A percentile compares a stretch with the other conserved stretches of the same genome.
phyloP scores from a whole-genome alignment of 2,888 invertebrate genomes.

The Ctena decussata region DNA sequence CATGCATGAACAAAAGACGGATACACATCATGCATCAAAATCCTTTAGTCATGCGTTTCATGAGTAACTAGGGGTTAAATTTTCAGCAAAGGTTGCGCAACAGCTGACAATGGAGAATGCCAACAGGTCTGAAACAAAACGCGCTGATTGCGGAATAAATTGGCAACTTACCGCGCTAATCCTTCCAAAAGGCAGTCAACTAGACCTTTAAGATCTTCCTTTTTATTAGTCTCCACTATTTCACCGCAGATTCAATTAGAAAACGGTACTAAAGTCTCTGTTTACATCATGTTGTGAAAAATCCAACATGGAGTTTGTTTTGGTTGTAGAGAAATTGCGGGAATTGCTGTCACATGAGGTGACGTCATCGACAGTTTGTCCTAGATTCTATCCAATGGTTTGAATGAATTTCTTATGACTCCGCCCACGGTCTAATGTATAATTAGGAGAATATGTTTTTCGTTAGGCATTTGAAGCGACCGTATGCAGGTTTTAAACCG shows the following conservation, averaged over 20 bases:
- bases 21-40: not conserved
- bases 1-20: not conserved
- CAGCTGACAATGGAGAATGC: slow-evolving; percentile 13
- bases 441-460: slow-evolving; percentile 30
- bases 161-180: slow-evolving; percentile 58
- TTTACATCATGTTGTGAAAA: slow-evolving; percentile 63
- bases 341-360: slow-evolving; percentile 70
- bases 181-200: slow-evolving; percentile 59
- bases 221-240: slow-evolving; percentile 65
- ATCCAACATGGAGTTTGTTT: slow-evolving; percentile 77
- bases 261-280: slow-evolving; percentile 47
- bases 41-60: not conserved
- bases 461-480: not conserved
- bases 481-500: too few relatives aligned
- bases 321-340: slow-evolving; percentile 76
- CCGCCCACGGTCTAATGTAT: slow-evolving; percentile 17
- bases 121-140: not conserved
- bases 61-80: slow-evolving; percentile 1
- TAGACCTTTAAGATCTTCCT: slow-evolving; percentile 62
- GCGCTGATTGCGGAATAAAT: not conserved
- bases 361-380: slow-evolving; percentile 44
- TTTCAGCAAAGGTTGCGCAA: slow-evolving; percentile 51
- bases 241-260: slow-evolving; percentile 15
- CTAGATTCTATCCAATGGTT: slow-evolving; percentile 36
- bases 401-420: not conserved